These are phyloP conservation scores for Spatula clypeata DNA, from an alignment of 2,797 vertebrate species.

Conservation along the genomic window DNA sequence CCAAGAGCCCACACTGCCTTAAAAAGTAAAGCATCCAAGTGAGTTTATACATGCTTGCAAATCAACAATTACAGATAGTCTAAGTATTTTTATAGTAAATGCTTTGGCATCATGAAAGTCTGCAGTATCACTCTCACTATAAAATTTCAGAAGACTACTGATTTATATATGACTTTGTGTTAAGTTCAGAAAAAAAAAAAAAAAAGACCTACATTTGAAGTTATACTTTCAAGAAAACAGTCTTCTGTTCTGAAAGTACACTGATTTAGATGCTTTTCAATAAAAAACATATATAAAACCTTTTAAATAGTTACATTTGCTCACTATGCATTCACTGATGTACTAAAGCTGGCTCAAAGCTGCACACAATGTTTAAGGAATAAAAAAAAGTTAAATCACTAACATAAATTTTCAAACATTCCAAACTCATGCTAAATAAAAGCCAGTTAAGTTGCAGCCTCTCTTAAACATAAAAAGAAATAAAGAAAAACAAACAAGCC, in stretches of 20 bases:
- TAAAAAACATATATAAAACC: neutral
- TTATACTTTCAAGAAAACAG: neutral
- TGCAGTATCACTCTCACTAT: neutral
- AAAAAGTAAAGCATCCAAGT: slow-evolving; percentile 70
- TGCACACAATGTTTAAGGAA: neutral
- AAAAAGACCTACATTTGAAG: neutral
- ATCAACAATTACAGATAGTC: neutral
- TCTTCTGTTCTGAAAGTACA: neutral
- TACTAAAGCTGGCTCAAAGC: neutral
- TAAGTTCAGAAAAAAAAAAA: no score
- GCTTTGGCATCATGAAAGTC: neutral
- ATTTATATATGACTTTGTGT: neutral
- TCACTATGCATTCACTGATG: neutral
- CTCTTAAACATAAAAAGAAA: neutral
- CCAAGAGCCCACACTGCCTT: slow-evolving; percentile 98
- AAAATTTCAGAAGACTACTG: neutral
- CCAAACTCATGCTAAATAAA: neutral
- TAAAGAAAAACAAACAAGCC: neutral
- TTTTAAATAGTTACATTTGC: neutral
- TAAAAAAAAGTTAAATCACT: neutral
- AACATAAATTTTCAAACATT: neutral
- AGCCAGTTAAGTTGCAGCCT: neutral
- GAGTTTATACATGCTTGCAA: neutral
- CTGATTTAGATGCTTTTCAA: neutral
- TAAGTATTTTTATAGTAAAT: neutral